A percentile compares a stretch with the other conserved stretches of the same genome.
Evolutionary conservation across 1,140 invertebrate genomes (phyloP).

Genomic region (Dreissena rostriformis): DNA sequence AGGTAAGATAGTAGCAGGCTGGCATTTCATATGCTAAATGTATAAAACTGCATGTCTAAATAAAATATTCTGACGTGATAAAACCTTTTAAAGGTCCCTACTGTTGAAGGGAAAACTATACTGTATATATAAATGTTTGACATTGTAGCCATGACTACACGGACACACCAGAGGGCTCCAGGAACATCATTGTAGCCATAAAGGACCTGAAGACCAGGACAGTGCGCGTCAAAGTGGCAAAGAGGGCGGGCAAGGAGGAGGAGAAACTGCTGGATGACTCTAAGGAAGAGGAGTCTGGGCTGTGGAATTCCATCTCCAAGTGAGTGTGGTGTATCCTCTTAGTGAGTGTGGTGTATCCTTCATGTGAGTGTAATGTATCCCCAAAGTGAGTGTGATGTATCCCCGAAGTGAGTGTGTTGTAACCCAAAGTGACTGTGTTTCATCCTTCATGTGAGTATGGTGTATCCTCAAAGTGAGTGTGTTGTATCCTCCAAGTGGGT

Average conservation of each 20-base stretch:
- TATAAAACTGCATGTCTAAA: no score
- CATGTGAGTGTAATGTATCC: slow-evolving; percentile 84
- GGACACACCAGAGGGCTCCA: slow-evolving; percentile 85
- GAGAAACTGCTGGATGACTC: slow-evolving; percentile 90
- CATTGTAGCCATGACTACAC: slow-evolving; percentile 87
- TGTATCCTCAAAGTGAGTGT: background rate
- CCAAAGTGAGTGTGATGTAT: slow-evolving; percentile 86
- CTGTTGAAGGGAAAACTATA: background rate
- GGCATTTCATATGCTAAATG: background rate
- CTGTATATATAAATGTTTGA: no score
- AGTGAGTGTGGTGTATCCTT: slow-evolving; percentile 85
- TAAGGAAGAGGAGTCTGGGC: slow-evolving; percentile 85
- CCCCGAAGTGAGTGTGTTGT: no score
- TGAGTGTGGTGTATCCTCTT: slow-evolving; percentile 84
- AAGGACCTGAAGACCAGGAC: slow-evolving; percentile 95
- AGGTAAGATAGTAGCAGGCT: slow-evolving; percentile 72
- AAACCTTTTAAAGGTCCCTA: background rate
- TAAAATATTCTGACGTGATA: background rate
- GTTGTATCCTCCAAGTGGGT: no score
- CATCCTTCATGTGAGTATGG: slow-evolving; percentile 94
- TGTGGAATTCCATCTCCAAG: slow-evolving; percentile 98
- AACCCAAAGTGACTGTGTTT: slow-evolving; percentile 85
- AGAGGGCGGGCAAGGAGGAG: slow-evolving; percentile 92
- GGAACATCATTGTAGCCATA: slow-evolving; percentile 90
- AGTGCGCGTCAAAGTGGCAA: slow-evolving; percentile 91